phyloP scores from a whole-genome alignment of 2,113 vertebrate species.

The Ascaphus truei region DNA sequence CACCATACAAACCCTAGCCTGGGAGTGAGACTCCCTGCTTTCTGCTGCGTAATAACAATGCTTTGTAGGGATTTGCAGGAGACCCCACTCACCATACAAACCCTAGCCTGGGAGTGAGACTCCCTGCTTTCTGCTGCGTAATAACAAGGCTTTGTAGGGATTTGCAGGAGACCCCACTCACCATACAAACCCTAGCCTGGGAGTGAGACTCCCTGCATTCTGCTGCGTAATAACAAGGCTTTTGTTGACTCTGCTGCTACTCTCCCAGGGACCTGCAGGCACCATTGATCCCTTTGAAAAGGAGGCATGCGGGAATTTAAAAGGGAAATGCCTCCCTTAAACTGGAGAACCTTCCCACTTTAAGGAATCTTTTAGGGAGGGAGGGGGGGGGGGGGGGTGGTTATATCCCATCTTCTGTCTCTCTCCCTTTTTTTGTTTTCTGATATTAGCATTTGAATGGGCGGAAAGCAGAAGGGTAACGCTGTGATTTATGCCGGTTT shows the following conservation, averaged over 20 bases:
- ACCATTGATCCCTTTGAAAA: neutral
- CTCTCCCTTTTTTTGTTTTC: neutral
- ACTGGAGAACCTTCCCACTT: neutral
- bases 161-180: no score
- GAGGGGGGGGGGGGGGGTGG: neutral
- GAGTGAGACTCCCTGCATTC: neutral
- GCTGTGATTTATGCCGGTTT: neutral
- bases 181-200: neutral
- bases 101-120: no score
- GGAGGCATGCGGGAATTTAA: neutral
- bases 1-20: no score
- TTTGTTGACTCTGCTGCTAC: neutral
- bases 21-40: no score
- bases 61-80: no score
- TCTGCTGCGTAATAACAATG: no score
- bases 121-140: no score
- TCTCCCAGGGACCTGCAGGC: neutral
- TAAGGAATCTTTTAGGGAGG: neutral
- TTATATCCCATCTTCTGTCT: neutral
- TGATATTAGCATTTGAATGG: slow-evolving; percentile 12
- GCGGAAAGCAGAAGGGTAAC: neutral
- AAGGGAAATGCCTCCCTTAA: neutral
- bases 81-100: no score
- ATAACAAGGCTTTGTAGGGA: no score
- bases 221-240: neutral